phyloP scores from a whole-genome alignment of 2,888 invertebrate genomes.

The Ypsolopha sequella region DNA sequence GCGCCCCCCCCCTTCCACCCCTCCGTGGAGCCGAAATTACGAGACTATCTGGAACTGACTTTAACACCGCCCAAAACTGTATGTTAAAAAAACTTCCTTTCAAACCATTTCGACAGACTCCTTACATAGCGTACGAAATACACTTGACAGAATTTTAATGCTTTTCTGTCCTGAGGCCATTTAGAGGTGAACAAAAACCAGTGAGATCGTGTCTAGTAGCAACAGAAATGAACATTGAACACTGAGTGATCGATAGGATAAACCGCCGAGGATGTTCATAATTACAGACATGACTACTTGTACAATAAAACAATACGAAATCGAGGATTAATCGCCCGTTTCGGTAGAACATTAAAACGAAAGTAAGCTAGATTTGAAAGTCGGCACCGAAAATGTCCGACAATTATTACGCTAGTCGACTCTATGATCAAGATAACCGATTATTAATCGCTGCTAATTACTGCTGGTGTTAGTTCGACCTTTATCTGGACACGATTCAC shows the following conservation, averaged over 20 bases:
- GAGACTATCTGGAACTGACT: too few relatives aligned
- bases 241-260: neutral
- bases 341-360: constrained; percentile 11
- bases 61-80: too few relatives aligned
- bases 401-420: constrained; percentile 52
- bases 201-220: neutral
- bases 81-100: too few relatives aligned
- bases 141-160: too few relatives aligned
- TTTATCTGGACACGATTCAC: constrained; percentile 66
- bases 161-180: too few relatives aligned
- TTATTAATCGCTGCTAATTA: constrained; percentile 69
- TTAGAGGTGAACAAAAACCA: too few relatives aligned
- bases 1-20: too few relatives aligned
- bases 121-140: too few relatives aligned
- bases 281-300: neutral
- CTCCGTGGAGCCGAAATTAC: too few relatives aligned
- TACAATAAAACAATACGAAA: neutral
- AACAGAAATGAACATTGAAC: neutral
- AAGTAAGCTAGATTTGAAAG: constrained; percentile 20
- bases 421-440: constrained; percentile 63
- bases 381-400: constrained; percentile 24
- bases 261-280: too few relatives aligned
- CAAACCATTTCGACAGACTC: too few relatives aligned
- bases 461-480: constrained; percentile 69
- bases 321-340: constrained; percentile 1